These are phyloP conservation scores for Limenitis camilla DNA, from an alignment of 2,888 invertebrate genomes.

Conservation along the genomic window DNA sequence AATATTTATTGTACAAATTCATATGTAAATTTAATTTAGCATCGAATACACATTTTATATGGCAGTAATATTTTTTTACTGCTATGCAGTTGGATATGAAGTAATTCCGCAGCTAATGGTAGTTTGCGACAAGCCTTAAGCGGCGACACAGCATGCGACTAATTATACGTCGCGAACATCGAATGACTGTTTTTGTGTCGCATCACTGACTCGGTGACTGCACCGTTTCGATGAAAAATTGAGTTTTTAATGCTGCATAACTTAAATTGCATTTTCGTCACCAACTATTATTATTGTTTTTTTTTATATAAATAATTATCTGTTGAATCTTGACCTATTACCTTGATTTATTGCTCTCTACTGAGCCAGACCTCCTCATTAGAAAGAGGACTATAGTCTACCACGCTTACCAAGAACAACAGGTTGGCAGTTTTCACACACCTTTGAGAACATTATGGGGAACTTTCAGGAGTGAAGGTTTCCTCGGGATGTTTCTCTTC, in stretches of 20 bases:
- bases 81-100: not conserved
- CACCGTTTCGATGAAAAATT: slow-evolving; percentile 48
- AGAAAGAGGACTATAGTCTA: too few relatives aligned
- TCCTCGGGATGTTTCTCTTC: too few relatives aligned
- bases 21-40: too few relatives aligned
- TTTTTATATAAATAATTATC: too few relatives aligned
- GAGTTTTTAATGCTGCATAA: slow-evolving; percentile 63
- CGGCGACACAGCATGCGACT: slow-evolving; percentile 53
- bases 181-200: slow-evolving; percentile 47
- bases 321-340: too few relatives aligned
- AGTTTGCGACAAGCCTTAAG: slow-evolving; percentile 8
- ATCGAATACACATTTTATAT: not conserved
- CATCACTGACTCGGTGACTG: slow-evolving; percentile 20
- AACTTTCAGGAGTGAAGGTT: too few relatives aligned
- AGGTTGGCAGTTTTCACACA: too few relatives aligned
- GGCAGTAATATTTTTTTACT: not conserved
- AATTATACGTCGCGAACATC: slow-evolving; percentile 63
- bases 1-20: too few relatives aligned
- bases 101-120: not conserved
- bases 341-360: too few relatives aligned
- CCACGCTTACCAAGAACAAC: too few relatives aligned
- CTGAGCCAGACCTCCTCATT: too few relatives aligned
- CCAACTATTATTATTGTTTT: slow-evolving; percentile 32
- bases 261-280: slow-evolving; percentile 73
- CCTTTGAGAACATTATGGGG: too few relatives aligned